phyloP scores from a whole-genome alignment of 2,888 invertebrate species.

The Strigamia crassipes region DNA sequence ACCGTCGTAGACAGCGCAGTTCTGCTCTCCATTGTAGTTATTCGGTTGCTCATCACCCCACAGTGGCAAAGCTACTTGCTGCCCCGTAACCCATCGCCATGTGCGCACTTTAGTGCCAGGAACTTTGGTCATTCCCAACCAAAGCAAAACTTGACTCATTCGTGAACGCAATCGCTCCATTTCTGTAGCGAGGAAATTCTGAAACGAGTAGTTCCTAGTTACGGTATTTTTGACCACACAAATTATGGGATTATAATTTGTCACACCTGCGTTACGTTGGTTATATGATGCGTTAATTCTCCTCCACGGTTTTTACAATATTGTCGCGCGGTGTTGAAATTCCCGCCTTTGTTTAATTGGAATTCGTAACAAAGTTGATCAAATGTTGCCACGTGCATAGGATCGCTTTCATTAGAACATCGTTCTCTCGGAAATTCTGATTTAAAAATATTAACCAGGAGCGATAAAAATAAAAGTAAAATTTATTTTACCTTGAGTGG shows the following conservation, averaged over 20 bases:
- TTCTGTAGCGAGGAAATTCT: slow-evolving; percentile 60
- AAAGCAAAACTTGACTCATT: slow-evolving; percentile 82
- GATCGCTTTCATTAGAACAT: slow-evolving; percentile 71
- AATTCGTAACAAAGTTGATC: slow-evolving; percentile 88
- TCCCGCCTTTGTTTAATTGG: slow-evolving; percentile 77
- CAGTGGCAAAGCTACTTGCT: slow-evolving; percentile 69
- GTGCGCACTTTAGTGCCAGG: slow-evolving; percentile 79
- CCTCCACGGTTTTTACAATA: slow-evolving; percentile 68
- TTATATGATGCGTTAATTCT: slow-evolving; percentile 54
- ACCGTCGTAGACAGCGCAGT: slow-evolving; percentile 91
- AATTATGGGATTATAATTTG: not conserved
- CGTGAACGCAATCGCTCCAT: slow-evolving; percentile 78
- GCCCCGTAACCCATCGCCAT: slow-evolving; percentile 79
- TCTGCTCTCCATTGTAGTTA: slow-evolving; percentile 93
- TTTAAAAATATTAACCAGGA: slow-evolving; percentile 53
- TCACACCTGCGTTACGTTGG: slow-evolving; percentile 53
- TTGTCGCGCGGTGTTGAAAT: slow-evolving; percentile 77
- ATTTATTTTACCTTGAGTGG: slow-evolving; percentile 73
- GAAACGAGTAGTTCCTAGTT: not conserved
- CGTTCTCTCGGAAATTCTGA: slow-evolving; percentile 83
- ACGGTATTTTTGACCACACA: too few relatives aligned
- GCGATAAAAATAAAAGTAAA: too few relatives aligned
- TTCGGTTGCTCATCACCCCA: slow-evolving; percentile 96
- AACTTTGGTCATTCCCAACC: slow-evolving; percentile 90
- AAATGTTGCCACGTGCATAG: slow-evolving; percentile 77